Evolutionary conservation across 2,888 invertebrate genomes (phyloP).

Genomic region (Acanthosepion pharaonis): DNA sequence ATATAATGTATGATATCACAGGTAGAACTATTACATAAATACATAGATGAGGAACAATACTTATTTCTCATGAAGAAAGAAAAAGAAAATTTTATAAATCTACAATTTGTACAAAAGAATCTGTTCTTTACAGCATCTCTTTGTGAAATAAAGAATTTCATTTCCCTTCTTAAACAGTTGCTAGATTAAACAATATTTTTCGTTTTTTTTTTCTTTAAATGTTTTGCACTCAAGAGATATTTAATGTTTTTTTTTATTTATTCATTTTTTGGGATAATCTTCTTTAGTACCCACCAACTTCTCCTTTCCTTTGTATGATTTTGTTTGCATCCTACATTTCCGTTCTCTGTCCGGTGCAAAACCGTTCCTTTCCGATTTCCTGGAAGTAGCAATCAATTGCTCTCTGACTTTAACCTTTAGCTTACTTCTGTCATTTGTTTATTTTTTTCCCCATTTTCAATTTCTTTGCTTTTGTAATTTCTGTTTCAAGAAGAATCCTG

Average conservation of each 20-base stretch:
- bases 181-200: not conserved
- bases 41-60: too few species aligned
- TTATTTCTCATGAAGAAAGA: too few species aligned
- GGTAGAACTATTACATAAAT: too few species aligned
- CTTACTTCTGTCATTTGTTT: not conserved
- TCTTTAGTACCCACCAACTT: not conserved
- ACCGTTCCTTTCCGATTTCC: constrained; percentile 11
- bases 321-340: not conserved
- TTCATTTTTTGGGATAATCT: not conserved
- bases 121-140: not conserved
- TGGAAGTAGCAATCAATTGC: not conserved
- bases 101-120: not conserved
- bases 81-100: too few species aligned
- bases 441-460: too few species aligned
- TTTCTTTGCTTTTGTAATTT: too few species aligned
- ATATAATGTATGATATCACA: too few species aligned
- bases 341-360: not conserved
- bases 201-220: too few species aligned
- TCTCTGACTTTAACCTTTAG: not conserved
- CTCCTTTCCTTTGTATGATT: not conserved
- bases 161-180: not conserved
- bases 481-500: too few species aligned
- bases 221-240: too few species aligned
- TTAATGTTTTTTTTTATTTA: too few species aligned
- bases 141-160: not conserved